Base-by-base conservation (phyloP, 2,888 invertebrate species). In the Drosophila kambysellisi region DNA sequence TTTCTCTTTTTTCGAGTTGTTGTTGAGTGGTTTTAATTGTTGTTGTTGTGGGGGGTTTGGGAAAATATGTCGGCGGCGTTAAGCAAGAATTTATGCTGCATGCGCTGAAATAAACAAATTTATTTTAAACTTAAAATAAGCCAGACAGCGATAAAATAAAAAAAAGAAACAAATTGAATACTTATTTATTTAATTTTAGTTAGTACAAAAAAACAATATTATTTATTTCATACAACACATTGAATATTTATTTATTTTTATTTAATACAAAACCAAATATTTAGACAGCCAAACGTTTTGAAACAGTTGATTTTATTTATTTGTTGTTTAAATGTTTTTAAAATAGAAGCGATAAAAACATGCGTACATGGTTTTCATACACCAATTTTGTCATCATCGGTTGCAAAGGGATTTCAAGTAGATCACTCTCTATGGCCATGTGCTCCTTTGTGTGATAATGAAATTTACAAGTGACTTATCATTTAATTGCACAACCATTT, bases 1-100 rank as follows among this genome's bases (percentile, higher is more conserved):
- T 37, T 25, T 30, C 53, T 7, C 30, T 46, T 30, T 60, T 51
- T 41, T 41, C 32, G 29, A 63, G 54, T 50, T 54, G 29, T 46
- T 57, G 70, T 61, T 61, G 68, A 70, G 64, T 68, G 56, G 52
- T 60, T 76, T 66, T 65, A 54, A 37, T 66, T 73, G 67, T 54
- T 70, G 46, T 62, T 72, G 64, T 57, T 69, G 70, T 61, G 75
- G 63, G 60, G 54, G 33, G 53, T 50, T 64, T 65, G 66, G 54
- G 50, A 74, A 77, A 85, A 65, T 66, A 70, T 73, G 75, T 62
- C 82, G 79, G 82, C 81, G 91, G 88, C 88, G 85, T 82, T 83
- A 89, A 87, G 78, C 67, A 66, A 53, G 37, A 64, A 73, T 68
- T 77, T 71, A n/a, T 70, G 90, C 83, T 78, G 76, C 54, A 60